A percentile compares a stretch with the other conserved stretches of the same genome.
phyloP scores from a whole-genome alignment of 1,140 invertebrate genomes.

The Caenorhabditis briggsae region DNA sequence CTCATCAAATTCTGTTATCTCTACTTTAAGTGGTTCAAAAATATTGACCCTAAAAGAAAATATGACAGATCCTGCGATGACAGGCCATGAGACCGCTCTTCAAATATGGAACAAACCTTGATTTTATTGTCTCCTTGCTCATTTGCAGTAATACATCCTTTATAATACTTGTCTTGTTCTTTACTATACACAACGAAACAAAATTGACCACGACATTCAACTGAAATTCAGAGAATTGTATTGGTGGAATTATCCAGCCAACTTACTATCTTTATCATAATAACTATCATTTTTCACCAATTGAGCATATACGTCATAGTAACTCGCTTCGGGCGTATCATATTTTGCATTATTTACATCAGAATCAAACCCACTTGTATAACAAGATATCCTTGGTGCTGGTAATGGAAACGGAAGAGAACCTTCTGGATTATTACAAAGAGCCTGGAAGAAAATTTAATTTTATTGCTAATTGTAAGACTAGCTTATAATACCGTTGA shows the following conservation, averaged over 20 bases:
- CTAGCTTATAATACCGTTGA: neutral
- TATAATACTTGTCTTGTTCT: neutral
- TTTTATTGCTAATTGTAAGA: neutral
- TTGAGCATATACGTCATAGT: neutral
- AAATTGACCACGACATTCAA: conserved; percentile 4
- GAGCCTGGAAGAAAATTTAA: neutral
- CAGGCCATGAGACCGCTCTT: too few relatives aligned
- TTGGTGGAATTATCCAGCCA: neutral
- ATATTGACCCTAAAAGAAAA: too few relatives aligned
- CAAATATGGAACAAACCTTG: neutral
- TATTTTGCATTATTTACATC: conserved; percentile 25
- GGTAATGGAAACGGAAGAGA: neutral
- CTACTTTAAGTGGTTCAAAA: too few relatives aligned
- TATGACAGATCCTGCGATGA: too few relatives aligned
- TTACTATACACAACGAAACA: neutral
- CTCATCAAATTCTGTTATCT: too few relatives aligned
- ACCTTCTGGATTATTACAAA: conserved; percentile 6
- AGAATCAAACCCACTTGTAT: neutral
- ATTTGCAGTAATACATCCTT: conserved; percentile 1
- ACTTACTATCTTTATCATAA: conserved; percentile 5
- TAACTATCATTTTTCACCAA: neutral
- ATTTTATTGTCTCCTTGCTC: conserved; percentile 29
- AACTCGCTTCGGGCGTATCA: neutral
- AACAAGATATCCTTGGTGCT: neutral
- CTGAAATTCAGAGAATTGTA: neutral